Percentiles rank a stretch among this genome's conserved stretches.
These are phyloP conservation scores for Platynereis dumerilii DNA, from an alignment of 2,888 invertebrate genomes.

Conservation along the genomic window DNA sequence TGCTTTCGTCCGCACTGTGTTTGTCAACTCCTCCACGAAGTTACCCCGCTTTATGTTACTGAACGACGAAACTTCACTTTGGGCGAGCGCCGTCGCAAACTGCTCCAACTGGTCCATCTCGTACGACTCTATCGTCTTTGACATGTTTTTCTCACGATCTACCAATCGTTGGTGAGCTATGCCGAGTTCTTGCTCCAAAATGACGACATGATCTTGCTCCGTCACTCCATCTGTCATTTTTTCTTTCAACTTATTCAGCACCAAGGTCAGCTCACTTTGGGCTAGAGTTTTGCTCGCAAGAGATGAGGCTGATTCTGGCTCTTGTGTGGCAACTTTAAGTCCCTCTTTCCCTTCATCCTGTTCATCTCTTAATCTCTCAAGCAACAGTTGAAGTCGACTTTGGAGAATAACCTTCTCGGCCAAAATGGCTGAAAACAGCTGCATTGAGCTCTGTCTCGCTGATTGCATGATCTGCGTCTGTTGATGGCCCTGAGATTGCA, in stretches of 20 bases:
- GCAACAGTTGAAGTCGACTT: conserved; percentile 41
- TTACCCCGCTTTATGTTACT: not conserved
- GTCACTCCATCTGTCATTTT: conserved; percentile 71
- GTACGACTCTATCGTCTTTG: conserved; percentile 16
- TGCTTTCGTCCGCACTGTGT: not conserved
- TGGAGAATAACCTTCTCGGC: conserved; percentile 69
- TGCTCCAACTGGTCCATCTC: conserved; percentile 11
- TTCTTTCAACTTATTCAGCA: conserved; percentile 68
- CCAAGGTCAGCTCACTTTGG: conserved; percentile 54
- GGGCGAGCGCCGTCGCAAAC: not conserved
- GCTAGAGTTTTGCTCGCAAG: conserved; percentile 37
- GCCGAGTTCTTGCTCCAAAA: conserved; percentile 18
- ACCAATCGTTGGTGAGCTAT: conserved; percentile 16
- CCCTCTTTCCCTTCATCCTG: conserved; percentile 37
- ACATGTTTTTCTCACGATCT: conserved; percentile 14
- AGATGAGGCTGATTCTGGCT: conserved; percentile 17
- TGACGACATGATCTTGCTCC: conserved; percentile 47
- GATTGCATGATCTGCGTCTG: not conserved
- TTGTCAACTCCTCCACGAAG: not conserved
- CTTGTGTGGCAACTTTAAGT: not conserved
- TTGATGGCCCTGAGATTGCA: not conserved
- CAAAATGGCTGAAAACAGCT: conserved; percentile 78
- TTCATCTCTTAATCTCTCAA: conserved; percentile 13
- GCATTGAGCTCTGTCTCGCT: conserved; percentile 62
- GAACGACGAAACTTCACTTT: not conserved